Evolutionary conservation across 2,797 vertebrate genomes (phyloP).

Genomic region (Lutjanus argentimaculatus): DNA sequence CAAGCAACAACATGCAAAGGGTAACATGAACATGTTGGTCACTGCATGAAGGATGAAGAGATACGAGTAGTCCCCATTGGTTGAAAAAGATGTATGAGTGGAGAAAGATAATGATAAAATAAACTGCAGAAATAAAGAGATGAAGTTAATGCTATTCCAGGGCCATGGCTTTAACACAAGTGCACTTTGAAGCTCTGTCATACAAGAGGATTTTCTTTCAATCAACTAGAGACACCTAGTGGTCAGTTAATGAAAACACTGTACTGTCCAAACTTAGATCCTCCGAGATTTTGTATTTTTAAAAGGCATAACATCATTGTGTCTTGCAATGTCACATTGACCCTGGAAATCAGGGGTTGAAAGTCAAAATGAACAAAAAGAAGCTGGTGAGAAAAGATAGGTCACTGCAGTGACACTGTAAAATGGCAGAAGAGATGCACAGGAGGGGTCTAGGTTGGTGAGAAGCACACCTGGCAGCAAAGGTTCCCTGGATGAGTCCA

Average conservation of each 20-base stretch:
- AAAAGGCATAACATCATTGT: background rate
- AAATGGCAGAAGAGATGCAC: slow-evolving; percentile 36
- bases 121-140: slow-evolving; percentile 53
- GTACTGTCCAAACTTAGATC: background rate
- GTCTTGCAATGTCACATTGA: slow-evolving; percentile 42
- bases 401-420: slow-evolving; percentile 34
- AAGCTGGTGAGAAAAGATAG: slow-evolving; percentile 42
- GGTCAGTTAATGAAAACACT: slow-evolving; percentile 48
- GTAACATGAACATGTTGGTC: slow-evolving; percentile 37
- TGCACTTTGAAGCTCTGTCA: slow-evolving; percentile 4
- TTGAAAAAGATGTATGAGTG: slow-evolving; percentile 31
- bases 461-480: slow-evolving; percentile 90
- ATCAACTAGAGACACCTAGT: slow-evolving; percentile 69
- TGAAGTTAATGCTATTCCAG: slow-evolving; percentile 68
- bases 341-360: slow-evolving; percentile 64
- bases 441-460: slow-evolving; percentile 35
- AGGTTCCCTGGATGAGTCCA: slow-evolving; percentile 90
- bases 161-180: slow-evolving; percentile 45
- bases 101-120: slow-evolving; percentile 31
- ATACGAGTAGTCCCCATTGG: slow-evolving; percentile 5
- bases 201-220: slow-evolving; percentile 17
- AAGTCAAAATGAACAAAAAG: slow-evolving; percentile 43
- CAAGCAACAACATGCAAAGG: slow-evolving; percentile 73
- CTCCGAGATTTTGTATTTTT: slow-evolving; percentile 7
- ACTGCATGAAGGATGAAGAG: slow-evolving; percentile 42